Base-by-base conservation (phyloP, 2,888 invertebrate species). In the Palloptera scutellata region DNA sequence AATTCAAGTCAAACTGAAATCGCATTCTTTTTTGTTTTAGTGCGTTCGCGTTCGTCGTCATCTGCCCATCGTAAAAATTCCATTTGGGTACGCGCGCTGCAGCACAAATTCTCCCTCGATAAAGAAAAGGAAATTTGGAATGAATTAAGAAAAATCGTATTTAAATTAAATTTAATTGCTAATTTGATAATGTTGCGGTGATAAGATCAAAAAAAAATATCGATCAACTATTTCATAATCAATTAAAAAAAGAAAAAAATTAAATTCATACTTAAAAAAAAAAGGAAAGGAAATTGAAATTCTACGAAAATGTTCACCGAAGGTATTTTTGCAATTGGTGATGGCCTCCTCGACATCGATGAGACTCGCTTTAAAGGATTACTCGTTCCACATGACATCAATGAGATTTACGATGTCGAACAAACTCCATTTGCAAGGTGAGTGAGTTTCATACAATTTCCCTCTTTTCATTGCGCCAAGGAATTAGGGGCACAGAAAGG, bases 391-490 rank as follows among this genome's bases (percentile, higher is more conserved):
- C 90, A 91, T 82, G 89, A 91, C 78, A 92, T 93, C 85, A 89
- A 90, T 77, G 90, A 91, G 78, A 89, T 91, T 75, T 93, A 92
- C 86, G 90, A 91, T 85, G 91, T 93, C 79, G 92, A 93, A 86
- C 91, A 92, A 86, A 91, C 91, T 80, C 92, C 92, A 81, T 92
- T 93, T 87, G 93, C 92, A 88, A 92, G 93, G 93, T 92, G 87
- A 87, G 87, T 76, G 63, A 30, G 30, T 30, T 30, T 30, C 30
- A 30, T 30, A 30, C n/a, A n/a, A 6, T 30, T 30, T 30, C 6
- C 30, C 6, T 30, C n/a, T n/a, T n/a, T n/a, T n/a, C n/a, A n/a
- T n/a, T n/a, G n/a, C n/a, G 30, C 30, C 30, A 30, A 30, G 6
- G 2, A 4, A 30, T 2, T 30, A 30, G 30, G 6, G 3, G 30